Conservation (phyloP, 1,140 invertebrate genomes). For the Liolophura sinensis region DNA sequence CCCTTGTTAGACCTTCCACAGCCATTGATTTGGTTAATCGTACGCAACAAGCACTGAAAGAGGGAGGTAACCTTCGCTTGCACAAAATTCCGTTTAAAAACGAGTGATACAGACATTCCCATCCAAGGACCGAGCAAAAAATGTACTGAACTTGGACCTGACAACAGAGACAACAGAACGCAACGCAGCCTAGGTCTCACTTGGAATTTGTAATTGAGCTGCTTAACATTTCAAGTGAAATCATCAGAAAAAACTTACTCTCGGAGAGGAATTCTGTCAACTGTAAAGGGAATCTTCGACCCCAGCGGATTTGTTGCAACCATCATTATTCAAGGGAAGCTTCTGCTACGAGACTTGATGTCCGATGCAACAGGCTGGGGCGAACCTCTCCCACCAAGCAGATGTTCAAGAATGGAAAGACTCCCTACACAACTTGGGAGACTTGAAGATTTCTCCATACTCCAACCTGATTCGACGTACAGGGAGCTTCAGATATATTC, state of each 20-base stretch:
- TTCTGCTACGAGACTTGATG: slow-evolving; percentile 21
- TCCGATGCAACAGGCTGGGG: slow-evolving; percentile 27
- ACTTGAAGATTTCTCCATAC: slow-evolving; percentile 9
- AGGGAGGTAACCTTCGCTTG: slow-evolving; percentile 9
- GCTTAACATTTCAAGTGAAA: slow-evolving; percentile 14
- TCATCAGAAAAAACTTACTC: slow-evolving; percentile 14
- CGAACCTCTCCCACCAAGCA: slow-evolving; percentile 12
- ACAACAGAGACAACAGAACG: slow-evolving; percentile 9
- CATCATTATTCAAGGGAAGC: slow-evolving; percentile 21
- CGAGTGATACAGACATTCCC: slow-evolving; percentile 1
- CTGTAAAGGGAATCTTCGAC: slow-evolving; percentile 27
- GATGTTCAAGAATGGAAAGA: slow-evolving; percentile 8
- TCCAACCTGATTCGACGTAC: not conserved
- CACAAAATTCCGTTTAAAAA: slow-evolving; percentile 13
- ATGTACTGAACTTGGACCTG: slow-evolving; percentile 5
- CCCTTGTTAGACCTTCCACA: not conserved
- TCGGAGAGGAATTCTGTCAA: slow-evolving; percentile 25
- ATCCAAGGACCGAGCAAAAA: not conserved
- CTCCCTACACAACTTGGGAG: slow-evolving; percentile 5
- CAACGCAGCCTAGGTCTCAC: slow-evolving; percentile 16
- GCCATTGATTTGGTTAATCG: slow-evolving; percentile 8
- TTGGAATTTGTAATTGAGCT: slow-evolving; percentile 17
- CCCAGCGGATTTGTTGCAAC: slow-evolving; percentile 32
- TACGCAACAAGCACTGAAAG: not conserved
- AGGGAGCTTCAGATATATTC: slow-evolving; percentile 21